Conservation (phyloP, 1,140 invertebrate species). For the Listronotus oregonensis region DNA sequence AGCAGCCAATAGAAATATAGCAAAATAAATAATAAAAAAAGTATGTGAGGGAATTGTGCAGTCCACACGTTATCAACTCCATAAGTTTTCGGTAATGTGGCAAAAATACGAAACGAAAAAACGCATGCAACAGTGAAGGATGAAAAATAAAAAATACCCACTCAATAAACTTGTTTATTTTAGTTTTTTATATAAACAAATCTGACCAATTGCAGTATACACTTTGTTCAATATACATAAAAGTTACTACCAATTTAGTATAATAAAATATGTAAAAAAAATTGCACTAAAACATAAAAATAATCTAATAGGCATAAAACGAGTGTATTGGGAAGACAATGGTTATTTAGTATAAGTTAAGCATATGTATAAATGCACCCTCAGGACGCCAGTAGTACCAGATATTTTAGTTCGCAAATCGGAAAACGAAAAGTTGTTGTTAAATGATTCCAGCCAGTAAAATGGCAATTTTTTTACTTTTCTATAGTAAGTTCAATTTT, state of each 20-base stretch:
- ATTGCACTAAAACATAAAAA: constrained; percentile 15
- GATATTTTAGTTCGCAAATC: no score
- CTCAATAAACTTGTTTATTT: constrained; percentile 31
- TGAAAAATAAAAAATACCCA: constrained; percentile 18
- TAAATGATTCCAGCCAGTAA: no score
- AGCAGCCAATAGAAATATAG: constrained; percentile 5
- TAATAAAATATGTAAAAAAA: constrained; percentile 11
- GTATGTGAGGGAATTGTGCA: constrained; percentile 23
- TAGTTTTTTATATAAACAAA: constrained; percentile 34
- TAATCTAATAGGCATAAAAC: constrained; percentile 2
- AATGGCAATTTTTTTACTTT: no score
- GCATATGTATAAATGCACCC: not conserved
- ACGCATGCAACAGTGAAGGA: constrained; percentile 6
- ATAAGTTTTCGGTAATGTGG: constrained; percentile 18
- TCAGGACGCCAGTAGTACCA: no score
- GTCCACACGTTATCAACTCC: constrained; percentile 36
- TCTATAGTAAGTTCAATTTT: no score
- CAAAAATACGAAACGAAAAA: constrained; percentile 12
- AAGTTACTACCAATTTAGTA: not conserved
- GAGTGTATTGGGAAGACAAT: not conserved
- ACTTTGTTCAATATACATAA: constrained; percentile 17
- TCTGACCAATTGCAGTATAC: constrained; percentile 31
- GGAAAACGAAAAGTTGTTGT: no score
- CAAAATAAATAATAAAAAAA: constrained; percentile 21
- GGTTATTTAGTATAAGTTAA: not conserved